These are phyloP conservation scores for Calameuta filiformis DNA, from an alignment of 2,888 invertebrate genomes.

Conservation along the genomic window DNA sequence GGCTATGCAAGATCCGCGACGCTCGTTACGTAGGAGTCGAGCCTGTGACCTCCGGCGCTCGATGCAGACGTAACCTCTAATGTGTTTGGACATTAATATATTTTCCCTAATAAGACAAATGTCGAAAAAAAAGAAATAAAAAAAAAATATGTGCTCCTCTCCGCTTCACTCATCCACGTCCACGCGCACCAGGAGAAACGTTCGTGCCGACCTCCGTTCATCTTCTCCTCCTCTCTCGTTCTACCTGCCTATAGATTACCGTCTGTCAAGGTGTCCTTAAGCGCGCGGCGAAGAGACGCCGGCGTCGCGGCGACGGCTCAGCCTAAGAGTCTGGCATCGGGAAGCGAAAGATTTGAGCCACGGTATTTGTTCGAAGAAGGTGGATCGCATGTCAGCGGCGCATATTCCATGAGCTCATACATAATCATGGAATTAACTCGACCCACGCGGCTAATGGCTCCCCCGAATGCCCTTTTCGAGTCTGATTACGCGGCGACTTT, in stretches of 20 bases:
- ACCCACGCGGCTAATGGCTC: conserved; percentile 32
- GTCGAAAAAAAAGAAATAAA: not conserved
- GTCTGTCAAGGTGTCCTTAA: too few species aligned
- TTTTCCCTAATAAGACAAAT: conserved; percentile 44
- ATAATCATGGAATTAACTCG: conserved; percentile 34
- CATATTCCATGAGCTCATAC: conserved; percentile 16
- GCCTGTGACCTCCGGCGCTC: conserved; percentile 36
- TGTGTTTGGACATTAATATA: conserved; percentile 48
- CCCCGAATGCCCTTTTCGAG: conserved; percentile 9
- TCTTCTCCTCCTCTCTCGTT: too few species aligned
- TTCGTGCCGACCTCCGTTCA: not conserved
- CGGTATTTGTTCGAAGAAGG: conserved; percentile 14
- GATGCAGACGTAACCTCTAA: conserved; percentile 47
- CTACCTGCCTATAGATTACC: too few species aligned
- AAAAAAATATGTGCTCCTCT: not conserved
- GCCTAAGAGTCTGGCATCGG: not conserved
- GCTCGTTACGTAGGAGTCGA: conserved; percentile 14
- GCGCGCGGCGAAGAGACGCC: not conserved
- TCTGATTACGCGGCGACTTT: conserved; percentile 10
- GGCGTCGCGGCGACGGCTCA: not conserved
- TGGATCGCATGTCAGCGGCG: conserved; percentile 8
- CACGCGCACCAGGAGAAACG: conserved; percentile 24
- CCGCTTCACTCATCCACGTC: not conserved
- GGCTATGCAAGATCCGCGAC: conserved; percentile 15
- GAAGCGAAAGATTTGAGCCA: not conserved